These are phyloP conservation scores for Nymphalis polychloros DNA, from an alignment of 2,888 invertebrate species.

Conservation along the genomic window DNA sequence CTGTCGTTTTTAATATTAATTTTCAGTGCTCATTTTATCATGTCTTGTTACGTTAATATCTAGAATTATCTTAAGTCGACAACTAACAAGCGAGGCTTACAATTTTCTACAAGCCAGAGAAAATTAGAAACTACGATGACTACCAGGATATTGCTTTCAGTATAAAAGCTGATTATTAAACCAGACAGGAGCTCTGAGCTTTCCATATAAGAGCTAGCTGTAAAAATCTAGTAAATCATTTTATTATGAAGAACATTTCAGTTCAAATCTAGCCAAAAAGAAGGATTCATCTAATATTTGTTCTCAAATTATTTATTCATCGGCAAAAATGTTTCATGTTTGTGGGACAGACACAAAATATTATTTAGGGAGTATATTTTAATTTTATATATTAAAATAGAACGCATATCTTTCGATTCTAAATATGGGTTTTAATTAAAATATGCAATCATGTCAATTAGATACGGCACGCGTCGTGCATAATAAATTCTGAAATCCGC, in stretches of 20 bases:
- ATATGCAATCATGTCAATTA: constrained; percentile 73
- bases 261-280: background rate
- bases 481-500: constrained; percentile 45
- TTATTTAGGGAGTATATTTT: too few relatives aligned
- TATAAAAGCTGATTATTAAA: constrained; percentile 56
- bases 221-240: background rate
- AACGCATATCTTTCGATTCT: constrained; percentile 4
- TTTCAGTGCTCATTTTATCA: constrained; percentile 21
- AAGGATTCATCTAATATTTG: too few relatives aligned
- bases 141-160: constrained; percentile 63
- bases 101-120: constrained; percentile 44
- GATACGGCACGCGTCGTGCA: constrained; percentile 61
- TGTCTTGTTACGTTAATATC: constrained; percentile 42
- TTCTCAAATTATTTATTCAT: too few relatives aligned
- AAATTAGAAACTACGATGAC: constrained; percentile 63
- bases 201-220: constrained; percentile 56
- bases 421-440: constrained; percentile 50
- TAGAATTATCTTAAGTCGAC: constrained; percentile 45
- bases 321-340: background rate
- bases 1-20: constrained; percentile 9
- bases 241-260: background rate
- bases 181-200: constrained; percentile 63
- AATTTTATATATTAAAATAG: background rate
- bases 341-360: too few relatives aligned
- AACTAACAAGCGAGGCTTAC: constrained; percentile 48